A percentile compares a stretch with the other conserved stretches of the same genome.
These are phyloP conservation scores for Lycodopsis pacificus DNA, from an alignment of 2,797 vertebrate genomes.

Conservation along the genomic window DNA sequence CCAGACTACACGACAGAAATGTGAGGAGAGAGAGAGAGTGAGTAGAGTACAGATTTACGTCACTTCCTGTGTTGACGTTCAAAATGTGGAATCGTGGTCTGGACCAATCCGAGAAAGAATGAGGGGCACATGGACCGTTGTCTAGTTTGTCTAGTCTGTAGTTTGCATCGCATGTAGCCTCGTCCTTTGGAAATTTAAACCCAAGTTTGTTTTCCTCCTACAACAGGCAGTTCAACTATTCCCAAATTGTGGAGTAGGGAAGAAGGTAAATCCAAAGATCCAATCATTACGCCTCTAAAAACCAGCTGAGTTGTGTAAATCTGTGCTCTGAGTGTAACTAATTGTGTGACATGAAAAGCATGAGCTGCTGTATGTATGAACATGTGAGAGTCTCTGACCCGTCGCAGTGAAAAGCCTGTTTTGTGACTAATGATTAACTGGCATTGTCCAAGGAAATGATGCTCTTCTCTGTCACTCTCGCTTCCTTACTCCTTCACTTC, in stretches of 20 bases:
- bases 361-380: conserved; percentile 51
- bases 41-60: conserved; percentile 32
- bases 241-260: conserved; percentile 79
- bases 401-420: conserved; percentile 6
- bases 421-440: conserved; percentile 33
- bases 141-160: not conserved
- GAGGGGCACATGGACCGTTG: not conserved
- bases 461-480: conserved; percentile 13
- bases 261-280: conserved; percentile 77
- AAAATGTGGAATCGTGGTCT: conserved; percentile 28
- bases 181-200: conserved; percentile 37
- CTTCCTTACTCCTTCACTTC: conserved; percentile 21
- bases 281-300: conserved; percentile 21
- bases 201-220: conserved; percentile 61
- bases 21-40: not conserved
- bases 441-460: not conserved
- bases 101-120: not conserved
- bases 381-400: conserved; percentile 5
- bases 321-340: conserved; percentile 14
- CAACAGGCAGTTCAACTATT: conserved; percentile 80
- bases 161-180: conserved; percentile 3
- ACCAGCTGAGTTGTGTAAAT: conserved; percentile 2
- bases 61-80: conserved; percentile 72
- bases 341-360: conserved; percentile 51
- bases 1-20: conserved; percentile 65